A percentile compares a stretch with the other conserved stretches of the same genome.
Evolutionary conservation across 2,113 vertebrate species (phyloP).

Genomic region (Phaethornis superciliosus): DNA sequence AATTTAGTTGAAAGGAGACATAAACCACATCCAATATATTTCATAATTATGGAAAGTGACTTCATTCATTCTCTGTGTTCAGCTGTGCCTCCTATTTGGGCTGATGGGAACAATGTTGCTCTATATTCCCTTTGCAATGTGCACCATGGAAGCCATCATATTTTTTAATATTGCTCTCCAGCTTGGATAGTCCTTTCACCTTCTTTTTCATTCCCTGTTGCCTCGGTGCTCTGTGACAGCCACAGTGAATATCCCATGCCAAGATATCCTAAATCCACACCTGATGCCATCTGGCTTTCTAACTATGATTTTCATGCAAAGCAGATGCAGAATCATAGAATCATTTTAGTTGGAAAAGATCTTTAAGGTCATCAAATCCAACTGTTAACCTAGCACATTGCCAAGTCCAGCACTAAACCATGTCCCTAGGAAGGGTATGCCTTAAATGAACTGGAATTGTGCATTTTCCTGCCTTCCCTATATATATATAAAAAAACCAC

Average conservation of each 20-base stretch:
- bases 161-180: neutral
- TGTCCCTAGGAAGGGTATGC: no score
- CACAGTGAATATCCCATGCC: neutral
- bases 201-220: neutral
- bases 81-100: neutral
- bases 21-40: neutral
- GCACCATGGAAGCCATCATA: neutral
- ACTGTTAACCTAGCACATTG: no score
- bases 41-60: neutral
- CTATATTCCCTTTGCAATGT: neutral
- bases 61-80: constrained; percentile 14
- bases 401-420: no score
- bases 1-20: constrained; percentile 21
- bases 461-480: neutral
- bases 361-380: no score
- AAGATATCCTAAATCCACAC: neutral
- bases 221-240: neutral
- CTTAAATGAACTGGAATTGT: neutral
- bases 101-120: neutral
- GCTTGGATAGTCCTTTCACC: neutral
- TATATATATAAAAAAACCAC: no score
- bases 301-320: neutral
- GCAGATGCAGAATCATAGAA: neutral
- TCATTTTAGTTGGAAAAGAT: no score
- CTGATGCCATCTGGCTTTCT: neutral